Evolutionary conservation across 2,113 vertebrate genomes (phyloP).

Genomic region (Silurus asotus): DNA sequence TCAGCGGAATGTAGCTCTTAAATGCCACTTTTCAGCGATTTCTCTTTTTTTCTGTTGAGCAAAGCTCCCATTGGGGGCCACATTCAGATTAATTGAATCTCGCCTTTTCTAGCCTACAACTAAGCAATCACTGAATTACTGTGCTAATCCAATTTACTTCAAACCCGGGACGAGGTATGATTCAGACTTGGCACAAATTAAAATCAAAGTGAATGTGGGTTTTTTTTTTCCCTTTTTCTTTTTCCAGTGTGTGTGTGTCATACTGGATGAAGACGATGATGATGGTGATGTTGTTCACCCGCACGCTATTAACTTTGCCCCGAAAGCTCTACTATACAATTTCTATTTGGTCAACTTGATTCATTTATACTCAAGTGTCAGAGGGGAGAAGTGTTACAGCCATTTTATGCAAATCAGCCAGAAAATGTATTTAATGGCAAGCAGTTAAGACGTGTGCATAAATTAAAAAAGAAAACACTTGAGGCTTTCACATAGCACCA

Average conservation of each 20-base stretch:
- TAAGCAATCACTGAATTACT: slow-evolving; percentile 54
- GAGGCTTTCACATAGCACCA: not conserved
- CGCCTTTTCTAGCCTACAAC: slow-evolving; percentile 44
- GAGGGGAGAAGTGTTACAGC: not conserved
- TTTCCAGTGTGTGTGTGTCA: not conserved
- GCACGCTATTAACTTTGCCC: not conserved
- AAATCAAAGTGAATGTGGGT: slow-evolving; percentile 11
- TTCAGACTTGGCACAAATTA: slow-evolving; percentile 55
- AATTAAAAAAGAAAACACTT: not conserved
- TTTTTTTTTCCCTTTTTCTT: not conserved
- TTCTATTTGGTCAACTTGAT: not conserved
- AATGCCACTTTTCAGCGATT: slow-evolving; percentile 47
- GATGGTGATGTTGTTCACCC: slow-evolving; percentile 1
- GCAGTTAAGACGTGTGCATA: slow-evolving; percentile 27
- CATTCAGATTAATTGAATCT: slow-evolving; percentile 54
- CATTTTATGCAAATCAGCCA: slow-evolving; percentile 19
- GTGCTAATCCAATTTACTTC: slow-evolving; percentile 51
- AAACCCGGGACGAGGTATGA: slow-evolving; percentile 37
- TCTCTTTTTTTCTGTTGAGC: slow-evolving; percentile 11
- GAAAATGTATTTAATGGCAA: not conserved
- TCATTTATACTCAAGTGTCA: not conserved
- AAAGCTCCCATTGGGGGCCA: slow-evolving; percentile 22
- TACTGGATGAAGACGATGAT: not conserved
- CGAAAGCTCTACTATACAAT: not conserved
- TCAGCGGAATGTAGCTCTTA: slow-evolving; percentile 52